Base-by-base conservation (phyloP, 2,113 vertebrate species). In the Brachirus orientalis region DNA sequence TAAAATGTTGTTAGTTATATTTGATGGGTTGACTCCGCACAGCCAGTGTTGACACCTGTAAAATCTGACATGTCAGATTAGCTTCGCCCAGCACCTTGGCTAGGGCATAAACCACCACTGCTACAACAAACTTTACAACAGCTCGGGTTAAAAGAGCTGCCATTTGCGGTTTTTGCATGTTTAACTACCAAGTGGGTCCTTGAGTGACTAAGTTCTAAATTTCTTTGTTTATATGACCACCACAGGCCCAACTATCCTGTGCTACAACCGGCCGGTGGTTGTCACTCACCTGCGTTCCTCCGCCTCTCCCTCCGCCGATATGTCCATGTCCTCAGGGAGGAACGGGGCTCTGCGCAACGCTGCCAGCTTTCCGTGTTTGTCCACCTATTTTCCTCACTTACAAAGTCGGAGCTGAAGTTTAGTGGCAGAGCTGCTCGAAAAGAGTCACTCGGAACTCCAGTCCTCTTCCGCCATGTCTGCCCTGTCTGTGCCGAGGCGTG, bases 251-350 rank as follows among this genome's bases (percentile, higher is more conserved):
- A n/a, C 17, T 20, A 35, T 10, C 8, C 59, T 1, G 7, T 17
- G 14, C 16, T 38, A 7, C 9, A 18, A 19, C 18, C 43, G 41
- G 36, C 60, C 56, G 36, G 68, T 19, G 51, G n/a, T 18, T 65
- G 68, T 74, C 74, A 83, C 87, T 82, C 66, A 92, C 92, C 89
- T 88, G 82, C 75, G 89, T 54, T 92, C 92, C 53, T 87, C 86
- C 18, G 83, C 80, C 56, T 93, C 88, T 64, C 46, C 77, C 61
- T 91, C 90, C n/a, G 74, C 58, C 22, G 65, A 61, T 2, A 73
- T 68, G 75, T 93, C 92, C 91, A 92, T 92, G 69, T 87, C 77
- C 52, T 74, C 61, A 43, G 64, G 55, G 16, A 63, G 69, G 76
- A 84, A 62, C 44, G 40, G 67, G 22, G 53, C 7, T 7, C 62